Evolutionary conservation across 2,888 invertebrate genomes (phyloP).

Genomic region (Muschampia plurimacula): DNA sequence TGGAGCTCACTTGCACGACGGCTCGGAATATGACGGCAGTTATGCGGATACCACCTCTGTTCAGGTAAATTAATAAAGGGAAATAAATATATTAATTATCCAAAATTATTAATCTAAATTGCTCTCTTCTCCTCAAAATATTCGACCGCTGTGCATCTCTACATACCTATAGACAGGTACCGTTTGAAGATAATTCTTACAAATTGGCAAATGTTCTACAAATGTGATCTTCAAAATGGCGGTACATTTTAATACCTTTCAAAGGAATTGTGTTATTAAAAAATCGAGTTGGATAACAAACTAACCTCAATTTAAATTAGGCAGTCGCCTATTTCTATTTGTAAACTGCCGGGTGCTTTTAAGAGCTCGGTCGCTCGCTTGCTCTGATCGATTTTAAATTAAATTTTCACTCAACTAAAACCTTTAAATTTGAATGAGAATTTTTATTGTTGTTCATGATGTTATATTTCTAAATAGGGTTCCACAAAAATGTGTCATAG

Average conservation of each 20-base stretch:
- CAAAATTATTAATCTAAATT: neutral
- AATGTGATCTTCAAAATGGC: no score
- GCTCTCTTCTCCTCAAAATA: no score
- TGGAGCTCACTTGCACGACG: constrained; percentile 95
- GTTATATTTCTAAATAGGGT: constrained; percentile 35
- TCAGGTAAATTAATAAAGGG: constrained; percentile 67
- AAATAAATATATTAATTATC: no score
- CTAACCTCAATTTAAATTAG: constrained; percentile 46
- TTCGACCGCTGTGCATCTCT: no score
- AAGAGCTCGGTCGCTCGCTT: constrained; percentile 48
- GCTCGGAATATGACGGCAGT: constrained; percentile 96
- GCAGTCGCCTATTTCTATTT: constrained; percentile 56
- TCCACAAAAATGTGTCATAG: constrained; percentile 40
- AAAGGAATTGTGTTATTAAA: neutral
- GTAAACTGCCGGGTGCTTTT: constrained; percentile 57
- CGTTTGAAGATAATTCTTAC: no score
- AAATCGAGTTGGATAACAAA: constrained; percentile 42
- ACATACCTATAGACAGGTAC: no score
- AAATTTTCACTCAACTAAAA: constrained; percentile 58
- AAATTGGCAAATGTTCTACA: no score
- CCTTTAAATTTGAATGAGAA: constrained; percentile 36
- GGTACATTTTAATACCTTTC: no score
- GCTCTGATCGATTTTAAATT: constrained; percentile 58
- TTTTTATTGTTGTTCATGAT: constrained; percentile 35
- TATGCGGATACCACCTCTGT: constrained; percentile 89